Percentiles rank a stretch among this genome's conserved stretches.
Conservation (phyloP, 2,797 vertebrate genomes). For the Delichon dasypus region DNA sequence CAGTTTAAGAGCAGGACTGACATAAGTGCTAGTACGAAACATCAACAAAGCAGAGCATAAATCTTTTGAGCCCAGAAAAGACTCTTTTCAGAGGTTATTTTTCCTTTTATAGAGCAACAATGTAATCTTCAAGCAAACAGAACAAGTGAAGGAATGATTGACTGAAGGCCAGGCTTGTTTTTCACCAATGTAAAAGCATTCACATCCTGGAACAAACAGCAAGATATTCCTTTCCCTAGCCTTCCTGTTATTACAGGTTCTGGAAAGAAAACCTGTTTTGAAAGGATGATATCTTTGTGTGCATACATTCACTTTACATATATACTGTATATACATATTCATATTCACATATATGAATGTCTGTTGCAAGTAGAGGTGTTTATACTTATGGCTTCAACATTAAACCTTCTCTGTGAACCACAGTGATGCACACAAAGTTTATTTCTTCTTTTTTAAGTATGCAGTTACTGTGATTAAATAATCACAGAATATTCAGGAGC, state of each 20-base stretch:
- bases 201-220: not conserved
- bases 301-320: not conserved
- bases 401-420: not conserved
- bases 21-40: constrained; percentile 21
- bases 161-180: constrained; percentile 32
- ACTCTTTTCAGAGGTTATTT: not conserved
- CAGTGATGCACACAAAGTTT: not conserved
- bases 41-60: constrained; percentile 43
- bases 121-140: constrained; percentile 39
- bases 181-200: constrained; percentile 1
- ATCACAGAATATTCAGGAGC: not conserved
- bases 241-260: constrained; percentile 38
- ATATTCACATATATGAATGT: not conserved
- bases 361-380: not conserved
- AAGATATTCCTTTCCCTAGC: not conserved
- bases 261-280: not conserved
- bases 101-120: constrained; percentile 24
- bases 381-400: not conserved
- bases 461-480: not conserved
- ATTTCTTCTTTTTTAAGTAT: not conserved
- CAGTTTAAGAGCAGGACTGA: constrained; percentile 21
- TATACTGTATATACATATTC: not conserved
- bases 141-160: constrained; percentile 1
- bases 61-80: constrained; percentile 10
- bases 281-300: not conserved